Base-by-base conservation (phyloP, 2,797 vertebrate genomes). In the Sorex maritimensis region DNA sequence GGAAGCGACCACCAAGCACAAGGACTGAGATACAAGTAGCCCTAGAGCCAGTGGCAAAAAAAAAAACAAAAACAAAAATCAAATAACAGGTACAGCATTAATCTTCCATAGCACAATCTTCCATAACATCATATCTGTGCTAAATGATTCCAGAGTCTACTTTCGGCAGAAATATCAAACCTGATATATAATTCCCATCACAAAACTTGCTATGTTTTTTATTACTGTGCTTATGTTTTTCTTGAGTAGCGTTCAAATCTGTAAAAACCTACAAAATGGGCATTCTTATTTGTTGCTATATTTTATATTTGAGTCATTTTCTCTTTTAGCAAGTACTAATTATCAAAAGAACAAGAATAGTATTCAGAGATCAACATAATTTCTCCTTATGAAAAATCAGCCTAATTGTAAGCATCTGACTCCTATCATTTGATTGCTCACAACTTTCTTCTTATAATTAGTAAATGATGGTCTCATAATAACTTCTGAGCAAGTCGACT, bases 201-300 rank as follows among this genome's bases (percentile, higher is more conserved):
- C 34, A 94, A 69, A 93, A 72, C 30, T 71, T 86, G 26, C 10
- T 38, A 5, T 4, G n/a, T 79, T 93, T 91, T 88, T 72, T 72
- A 90, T 94, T 81, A 21, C 17, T 65, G 1, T 81, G 58, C 46
- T 65, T 78, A 55, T 61, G 3, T 55, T 90, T 81, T 88, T 88
- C n/a, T 90, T 26, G 73, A 81, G 71, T 88, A 78, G 69, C 49
- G 86, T 87, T 93, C 65, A 91, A 75, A 69, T 92, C 38, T 83
- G 79, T 74, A 74, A n/a, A 90, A 71, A 52, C 65, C 73, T 74
- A 4, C 73, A 44, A 79, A 88, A 81, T 6, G 81, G 12, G 19
- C 46, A 52, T 87, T 86, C 68, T 75, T 92, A 41, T 61, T 44
- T 44, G 21, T 21, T 86, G 44, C 23, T 87, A n/a, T 80, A 41